Conservation (phyloP, 2,797 vertebrate species). For the Phrynocephalus vlangalii region DNA sequence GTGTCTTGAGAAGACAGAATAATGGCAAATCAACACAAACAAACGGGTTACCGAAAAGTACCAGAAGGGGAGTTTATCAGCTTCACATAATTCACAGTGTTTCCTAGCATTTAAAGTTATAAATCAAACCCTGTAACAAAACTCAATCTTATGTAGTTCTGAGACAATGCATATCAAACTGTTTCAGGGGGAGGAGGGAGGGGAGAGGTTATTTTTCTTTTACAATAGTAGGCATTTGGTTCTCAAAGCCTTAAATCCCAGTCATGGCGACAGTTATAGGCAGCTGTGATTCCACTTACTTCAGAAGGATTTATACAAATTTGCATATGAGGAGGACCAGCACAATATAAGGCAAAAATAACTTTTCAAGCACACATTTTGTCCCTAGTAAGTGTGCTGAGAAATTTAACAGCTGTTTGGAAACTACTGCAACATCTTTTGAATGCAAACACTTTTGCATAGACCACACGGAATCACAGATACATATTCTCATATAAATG, state of each 20-base stretch:
- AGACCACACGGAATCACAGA: no score
- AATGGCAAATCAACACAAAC: not conserved
- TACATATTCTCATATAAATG: no score
- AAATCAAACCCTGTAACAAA: not conserved
- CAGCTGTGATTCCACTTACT: not conserved
- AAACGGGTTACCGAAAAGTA: no score
- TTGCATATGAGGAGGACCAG: not conserved
- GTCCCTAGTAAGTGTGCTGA: not conserved
- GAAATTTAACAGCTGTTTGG: not conserved
- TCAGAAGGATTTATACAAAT: not conserved
- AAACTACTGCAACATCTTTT: not conserved
- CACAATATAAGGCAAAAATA: not conserved
- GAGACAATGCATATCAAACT: not conserved
- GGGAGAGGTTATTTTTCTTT: not conserved
- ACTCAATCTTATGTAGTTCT: not conserved
- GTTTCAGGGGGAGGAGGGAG: not conserved
- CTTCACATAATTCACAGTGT: not conserved
- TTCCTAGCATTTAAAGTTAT: slow-evolving; percentile 13
- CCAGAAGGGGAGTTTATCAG: not conserved
- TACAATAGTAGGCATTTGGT: not conserved
- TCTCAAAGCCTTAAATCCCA: not conserved
- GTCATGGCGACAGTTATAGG: not conserved
- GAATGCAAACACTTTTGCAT: not conserved
- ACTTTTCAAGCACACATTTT: not conserved
- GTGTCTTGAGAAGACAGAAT: not conserved